These are phyloP conservation scores for Apodemia hepburni DNA, from an alignment of 2,888 invertebrate species.

Conservation along the genomic window DNA sequence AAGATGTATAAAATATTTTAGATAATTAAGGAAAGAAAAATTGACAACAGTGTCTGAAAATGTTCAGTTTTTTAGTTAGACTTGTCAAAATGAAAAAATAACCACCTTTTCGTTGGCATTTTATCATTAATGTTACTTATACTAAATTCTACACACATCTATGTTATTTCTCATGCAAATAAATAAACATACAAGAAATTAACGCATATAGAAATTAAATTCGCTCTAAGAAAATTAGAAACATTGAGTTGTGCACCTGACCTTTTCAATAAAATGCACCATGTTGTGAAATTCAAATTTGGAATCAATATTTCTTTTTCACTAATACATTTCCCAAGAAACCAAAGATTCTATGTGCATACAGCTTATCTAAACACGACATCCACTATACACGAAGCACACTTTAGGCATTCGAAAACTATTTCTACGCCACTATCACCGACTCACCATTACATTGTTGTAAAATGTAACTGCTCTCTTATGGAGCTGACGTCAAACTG, in stretches of 20 bases:
- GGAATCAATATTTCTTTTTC: constrained; percentile 7
- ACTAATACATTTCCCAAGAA: constrained; percentile 19
- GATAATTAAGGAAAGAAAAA: too few species aligned
- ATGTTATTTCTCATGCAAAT: neutral
- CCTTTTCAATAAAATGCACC: constrained; percentile 13
- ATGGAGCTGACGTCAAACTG: constrained; percentile 61
- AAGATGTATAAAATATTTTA: too few species aligned
- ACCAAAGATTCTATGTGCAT: constrained; percentile 27
- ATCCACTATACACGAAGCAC: constrained; percentile 39
- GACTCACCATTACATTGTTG: constrained; percentile 74
- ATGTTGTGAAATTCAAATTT: constrained; percentile 16
- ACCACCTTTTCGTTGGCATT: neutral
- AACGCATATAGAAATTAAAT: neutral
- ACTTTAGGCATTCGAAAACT: constrained; percentile 21
- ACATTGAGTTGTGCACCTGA: constrained; percentile 14
- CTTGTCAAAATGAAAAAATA: neutral
- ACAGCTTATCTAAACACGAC: constrained; percentile 39
- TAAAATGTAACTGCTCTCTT: constrained; percentile 42
- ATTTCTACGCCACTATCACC: constrained; percentile 44
- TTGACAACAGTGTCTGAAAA: too few species aligned
- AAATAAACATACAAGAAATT: neutral
- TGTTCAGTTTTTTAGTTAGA: too few species aligned
- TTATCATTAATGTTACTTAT: neutral
- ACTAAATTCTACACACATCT: neutral
- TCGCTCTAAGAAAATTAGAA: constrained; percentile 6